These are phyloP conservation scores for Neodontobutis hainanensis DNA, from an alignment of 2,113 vertebrate species.

Conservation along the genomic window DNA sequence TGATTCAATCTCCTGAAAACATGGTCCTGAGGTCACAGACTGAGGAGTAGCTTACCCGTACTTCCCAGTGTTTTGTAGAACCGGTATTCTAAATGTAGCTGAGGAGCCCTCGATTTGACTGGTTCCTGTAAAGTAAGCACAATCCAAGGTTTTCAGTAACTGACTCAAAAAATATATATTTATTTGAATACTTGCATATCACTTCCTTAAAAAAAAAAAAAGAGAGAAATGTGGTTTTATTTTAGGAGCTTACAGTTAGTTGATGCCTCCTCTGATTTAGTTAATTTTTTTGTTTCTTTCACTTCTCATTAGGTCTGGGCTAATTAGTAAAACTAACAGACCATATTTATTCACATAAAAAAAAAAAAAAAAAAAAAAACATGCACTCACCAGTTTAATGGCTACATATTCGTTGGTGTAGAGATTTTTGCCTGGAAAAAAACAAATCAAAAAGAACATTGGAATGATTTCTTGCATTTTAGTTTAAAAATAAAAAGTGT, in stretches of 20 bases:
- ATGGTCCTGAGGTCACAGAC: constrained; percentile 9
- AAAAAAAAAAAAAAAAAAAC: constrained; percentile 17
- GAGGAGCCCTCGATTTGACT: constrained; percentile 96
- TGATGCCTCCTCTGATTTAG: no score
- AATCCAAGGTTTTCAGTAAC: constrained; percentile 23
- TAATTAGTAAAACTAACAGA: no score
- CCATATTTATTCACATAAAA: not conserved
- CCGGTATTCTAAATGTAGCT: constrained; percentile 96
- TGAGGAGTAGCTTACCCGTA: constrained; percentile 80
- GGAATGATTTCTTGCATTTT: no score
- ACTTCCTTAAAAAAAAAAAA: not conserved
- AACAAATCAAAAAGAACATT: constrained; percentile 36
- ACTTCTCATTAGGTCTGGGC: no score
- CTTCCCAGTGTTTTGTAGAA: constrained; percentile 97
- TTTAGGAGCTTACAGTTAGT: no score
- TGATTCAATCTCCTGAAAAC: constrained; percentile 52
- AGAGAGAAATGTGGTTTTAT: not conserved
- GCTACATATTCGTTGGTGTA: constrained; percentile 99
- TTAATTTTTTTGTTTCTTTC: no score
- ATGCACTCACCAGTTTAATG: constrained; percentile 95
- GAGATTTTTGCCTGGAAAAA: constrained; percentile 94
- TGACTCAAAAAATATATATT: not conserved
- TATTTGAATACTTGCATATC: not conserved
- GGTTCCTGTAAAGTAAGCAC: constrained; percentile 85
- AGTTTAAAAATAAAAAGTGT: no score